Conservation (phyloP, 2,113 vertebrate genomes). For the Symphodus melops region DNA sequence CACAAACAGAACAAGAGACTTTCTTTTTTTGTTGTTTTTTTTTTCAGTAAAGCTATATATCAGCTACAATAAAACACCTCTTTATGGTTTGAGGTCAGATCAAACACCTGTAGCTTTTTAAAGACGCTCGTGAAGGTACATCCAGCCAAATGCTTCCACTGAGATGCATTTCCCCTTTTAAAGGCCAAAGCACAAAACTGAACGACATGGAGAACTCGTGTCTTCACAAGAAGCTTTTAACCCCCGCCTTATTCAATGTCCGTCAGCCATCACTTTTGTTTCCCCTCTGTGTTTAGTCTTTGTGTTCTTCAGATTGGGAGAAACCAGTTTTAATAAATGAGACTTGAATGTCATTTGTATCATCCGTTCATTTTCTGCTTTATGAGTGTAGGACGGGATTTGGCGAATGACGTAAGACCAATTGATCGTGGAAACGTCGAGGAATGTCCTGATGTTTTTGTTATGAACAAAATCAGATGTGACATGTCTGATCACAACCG, state of each 20-base stretch:
- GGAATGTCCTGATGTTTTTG: slow-evolving; percentile 6
- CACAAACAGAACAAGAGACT: slow-evolving; percentile 56
- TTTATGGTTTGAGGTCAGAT: slow-evolving; percentile 67
- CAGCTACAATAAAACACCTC: slow-evolving; percentile 55
- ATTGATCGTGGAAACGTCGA: slow-evolving; percentile 4
- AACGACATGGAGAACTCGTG: slow-evolving; percentile 70
- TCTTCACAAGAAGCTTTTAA: slow-evolving; percentile 70
- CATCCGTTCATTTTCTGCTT: slow-evolving; percentile 29
- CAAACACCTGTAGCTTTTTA: slow-evolving; percentile 46
- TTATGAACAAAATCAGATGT: slow-evolving; percentile 27
- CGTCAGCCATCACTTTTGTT: slow-evolving; percentile 32
- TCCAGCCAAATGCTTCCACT: slow-evolving; percentile 60
- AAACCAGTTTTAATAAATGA: slow-evolving; percentile 72
- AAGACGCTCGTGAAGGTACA: slow-evolving; percentile 47
- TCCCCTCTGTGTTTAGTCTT: slow-evolving; percentile 28
- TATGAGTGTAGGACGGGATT: slow-evolving; percentile 13
- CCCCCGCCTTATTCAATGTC: slow-evolving; percentile 21
- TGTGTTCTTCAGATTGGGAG: slow-evolving; percentile 49
- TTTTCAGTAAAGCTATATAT: slow-evolving; percentile 62
- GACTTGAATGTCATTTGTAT: slow-evolving; percentile 70
- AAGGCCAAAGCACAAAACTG: slow-evolving; percentile 85
- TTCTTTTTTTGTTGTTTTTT: slow-evolving; percentile 23
- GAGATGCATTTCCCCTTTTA: slow-evolving; percentile 65
- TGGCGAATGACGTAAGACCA: neutral
- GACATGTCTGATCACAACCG: slow-evolving; percentile 1